Evolutionary conservation across 2,113 vertebrate genomes (phyloP), one percentile per base, ranked within the genome.

Genomic region (Colinus virginianus): DNA sequence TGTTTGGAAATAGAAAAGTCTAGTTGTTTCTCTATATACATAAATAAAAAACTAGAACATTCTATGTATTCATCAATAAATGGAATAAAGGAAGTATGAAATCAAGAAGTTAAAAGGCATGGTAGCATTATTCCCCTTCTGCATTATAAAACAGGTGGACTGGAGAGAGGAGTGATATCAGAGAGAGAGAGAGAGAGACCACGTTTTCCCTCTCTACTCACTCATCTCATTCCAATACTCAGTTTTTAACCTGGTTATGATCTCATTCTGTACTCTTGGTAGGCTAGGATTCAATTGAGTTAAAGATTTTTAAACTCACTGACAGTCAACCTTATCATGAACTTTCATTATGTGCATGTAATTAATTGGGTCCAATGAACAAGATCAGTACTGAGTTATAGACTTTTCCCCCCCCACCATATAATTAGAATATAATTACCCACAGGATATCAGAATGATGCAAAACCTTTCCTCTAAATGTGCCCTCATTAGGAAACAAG

Each of bases 341-440:
- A 98, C 98, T 98, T 98, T 98, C 98, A 98, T 98, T 98, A 98
- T 97, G 88, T 96, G 97, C 96, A 96, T 98, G 97, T 98, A 98
- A 98, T 98, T 98, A 98, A 98, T 98, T 98, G 97, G 96, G 97
- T 97, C 97, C 97, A 97, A 97, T 67, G 97, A 98, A 98, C 98
- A 98, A 97, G 98, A 98, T 97, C 96, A 97, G 97, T 92, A 96
- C 96, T 97, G 98, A 98, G 97, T 98, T 98, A 98, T 97, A 98
- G 97, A 97, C 97, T 97, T 97, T 69, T 84, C 64, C 96, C 96
- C 96, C 97, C 96, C 95, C 96, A 98, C 96, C 96, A 98, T 96
- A 98, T 98, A 98, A 98, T 98, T 98, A 98, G 97, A 98, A 98
- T 98, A 98, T 98, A 98, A 98, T 98, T 98, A 98, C 98, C 97